These are phyloP conservation scores for Drosophila algonquin DNA, from an alignment of 2,888 invertebrate genomes.

Conservation along the genomic window DNA sequence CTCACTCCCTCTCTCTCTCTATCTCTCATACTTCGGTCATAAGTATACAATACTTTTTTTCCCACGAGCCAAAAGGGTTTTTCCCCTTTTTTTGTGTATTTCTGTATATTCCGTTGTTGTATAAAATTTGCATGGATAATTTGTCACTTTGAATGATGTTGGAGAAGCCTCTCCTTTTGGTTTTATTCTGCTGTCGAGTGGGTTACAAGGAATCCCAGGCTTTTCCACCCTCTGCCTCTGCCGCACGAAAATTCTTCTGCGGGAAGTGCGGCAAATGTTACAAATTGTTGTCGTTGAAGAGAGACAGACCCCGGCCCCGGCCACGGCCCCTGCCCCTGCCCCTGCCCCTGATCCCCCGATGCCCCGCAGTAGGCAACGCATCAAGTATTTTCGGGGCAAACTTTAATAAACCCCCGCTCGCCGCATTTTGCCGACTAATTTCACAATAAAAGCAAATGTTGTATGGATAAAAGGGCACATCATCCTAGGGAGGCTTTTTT, in stretches of 20 bases:
- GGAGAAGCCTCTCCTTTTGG: slow-evolving; percentile 43
- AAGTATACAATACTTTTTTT: slow-evolving; percentile 75
- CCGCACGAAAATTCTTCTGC: slow-evolving; percentile 67
- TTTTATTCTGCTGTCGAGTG: slow-evolving; percentile 56
- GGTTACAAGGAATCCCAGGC: slow-evolving; percentile 54
- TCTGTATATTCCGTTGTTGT: slow-evolving; percentile 25
- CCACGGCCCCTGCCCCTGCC: not conserved
- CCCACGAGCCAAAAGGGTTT: slow-evolving; percentile 54
- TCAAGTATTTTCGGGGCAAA: slow-evolving; percentile 64
- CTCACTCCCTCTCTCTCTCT: no score
- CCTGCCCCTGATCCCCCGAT: slow-evolving; percentile 9
- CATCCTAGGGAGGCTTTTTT: slow-evolving; percentile 21
- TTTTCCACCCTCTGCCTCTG: not conserved
- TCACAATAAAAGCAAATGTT: slow-evolving; percentile 67
- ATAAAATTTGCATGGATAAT: slow-evolving; percentile 78
- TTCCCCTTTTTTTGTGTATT: slow-evolving; percentile 24
- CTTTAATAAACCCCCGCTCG: slow-evolving; percentile 71
- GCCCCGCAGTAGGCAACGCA: slow-evolving; percentile 46
- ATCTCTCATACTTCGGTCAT: slow-evolving; percentile 47
- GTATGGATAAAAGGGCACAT: slow-evolving; percentile 37
- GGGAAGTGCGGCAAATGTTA: slow-evolving; percentile 77
- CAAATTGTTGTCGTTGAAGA: slow-evolving; percentile 71
- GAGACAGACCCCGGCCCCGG: not conserved
- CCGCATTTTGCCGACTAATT: slow-evolving; percentile 68
- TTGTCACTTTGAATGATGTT: slow-evolving; percentile 79